Evolutionary conservation across 2,113 vertebrate genomes (phyloP).

Genomic region (Callipepla squamata): DNA sequence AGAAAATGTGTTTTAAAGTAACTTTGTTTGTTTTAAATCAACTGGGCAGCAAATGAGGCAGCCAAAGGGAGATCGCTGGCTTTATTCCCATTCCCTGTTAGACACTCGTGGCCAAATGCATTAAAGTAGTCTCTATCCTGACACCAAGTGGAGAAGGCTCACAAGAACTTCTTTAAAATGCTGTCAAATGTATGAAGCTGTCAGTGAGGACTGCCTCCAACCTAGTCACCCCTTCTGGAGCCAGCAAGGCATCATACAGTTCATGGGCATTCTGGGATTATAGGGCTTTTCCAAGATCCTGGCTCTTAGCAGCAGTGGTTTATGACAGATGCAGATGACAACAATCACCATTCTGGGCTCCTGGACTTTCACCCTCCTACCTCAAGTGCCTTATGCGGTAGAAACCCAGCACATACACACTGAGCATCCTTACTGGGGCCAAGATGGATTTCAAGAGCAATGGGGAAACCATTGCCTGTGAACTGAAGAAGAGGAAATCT

Average conservation of each 20-base stretch:
- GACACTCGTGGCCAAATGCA: not conserved
- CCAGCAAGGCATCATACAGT: not conserved
- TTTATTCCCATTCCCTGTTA: not conserved
- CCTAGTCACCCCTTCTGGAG: not conserved
- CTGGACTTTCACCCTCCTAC: not conserved
- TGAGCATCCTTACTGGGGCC: not conserved
- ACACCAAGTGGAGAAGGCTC: slow-evolving; percentile 53
- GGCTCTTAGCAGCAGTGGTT: not conserved
- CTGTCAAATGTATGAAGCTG: too few relatives aligned
- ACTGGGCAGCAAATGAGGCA: not conserved
- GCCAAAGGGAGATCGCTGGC: not conserved
- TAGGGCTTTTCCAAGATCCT: not conserved
- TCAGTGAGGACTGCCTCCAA: accelerated
- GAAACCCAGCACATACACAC: accelerated
- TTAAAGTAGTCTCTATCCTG: slow-evolving; percentile 41
- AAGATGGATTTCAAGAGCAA: accelerated
- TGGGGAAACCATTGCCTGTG: accelerated
- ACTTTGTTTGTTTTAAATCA: not conserved
- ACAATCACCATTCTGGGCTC: not conserved
- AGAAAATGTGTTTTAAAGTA: not conserved
- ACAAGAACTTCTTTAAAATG: not conserved
- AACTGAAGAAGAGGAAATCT: not conserved
- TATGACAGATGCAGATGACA: not conserved
- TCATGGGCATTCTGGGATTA: not conserved
- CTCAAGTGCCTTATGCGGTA: not conserved